A percentile compares a stretch with the other conserved stretches of the same genome.
These are phyloP conservation scores for Orussus abietinus DNA, from an alignment of 1,140 invertebrate species.

Conservation along the genomic window DNA sequence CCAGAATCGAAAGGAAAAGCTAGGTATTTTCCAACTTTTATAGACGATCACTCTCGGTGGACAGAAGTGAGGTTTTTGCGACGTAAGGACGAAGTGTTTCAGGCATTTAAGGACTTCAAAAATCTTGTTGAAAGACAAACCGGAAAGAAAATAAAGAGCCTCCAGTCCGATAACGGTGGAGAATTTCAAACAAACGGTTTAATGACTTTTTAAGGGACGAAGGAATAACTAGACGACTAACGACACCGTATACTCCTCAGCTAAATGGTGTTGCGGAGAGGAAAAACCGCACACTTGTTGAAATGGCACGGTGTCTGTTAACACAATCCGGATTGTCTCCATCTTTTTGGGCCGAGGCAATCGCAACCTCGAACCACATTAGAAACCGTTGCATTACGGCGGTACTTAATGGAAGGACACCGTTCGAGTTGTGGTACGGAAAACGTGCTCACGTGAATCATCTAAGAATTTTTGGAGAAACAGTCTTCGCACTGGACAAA, in stretches of 20 bases:
- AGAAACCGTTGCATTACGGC: slow-evolving; percentile 19
- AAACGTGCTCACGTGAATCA: slow-evolving; percentile 29
- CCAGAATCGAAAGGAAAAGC: slow-evolving; percentile 15
- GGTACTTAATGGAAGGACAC: slow-evolving; percentile 24
- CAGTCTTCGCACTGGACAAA: slow-evolving; percentile 15
- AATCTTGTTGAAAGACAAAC: slow-evolving; percentile 27
- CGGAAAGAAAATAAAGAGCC: slow-evolving; percentile 19
- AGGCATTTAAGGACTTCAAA: slow-evolving; percentile 25
- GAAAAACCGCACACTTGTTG: slow-evolving; percentile 17
- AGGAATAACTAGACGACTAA: slow-evolving; percentile 20
- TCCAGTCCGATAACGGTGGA: slow-evolving; percentile 35
- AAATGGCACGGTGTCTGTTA: slow-evolving; percentile 19
- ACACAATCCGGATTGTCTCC: slow-evolving; percentile 19
- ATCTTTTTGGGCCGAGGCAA: slow-evolving; percentile 23
- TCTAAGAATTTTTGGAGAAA: slow-evolving; percentile 23
- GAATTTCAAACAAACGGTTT: slow-evolving; percentile 32
- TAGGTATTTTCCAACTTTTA: slow-evolving; percentile 27
- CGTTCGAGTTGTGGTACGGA: slow-evolving; percentile 32
- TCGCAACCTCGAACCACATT: slow-evolving; percentile 18
- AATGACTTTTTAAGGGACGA: slow-evolving; percentile 21
- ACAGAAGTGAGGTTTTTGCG: slow-evolving; percentile 30
- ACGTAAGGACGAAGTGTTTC: slow-evolving; percentile 23
- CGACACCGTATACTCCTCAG: slow-evolving; percentile 32
- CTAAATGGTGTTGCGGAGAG: slow-evolving; percentile 30
- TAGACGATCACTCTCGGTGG: slow-evolving; percentile 27